A percentile compares a stretch with the other conserved stretches of the same genome.
phyloP scores from a whole-genome alignment of 1,140 invertebrate genomes.

The Drosophila elegans region DNA sequence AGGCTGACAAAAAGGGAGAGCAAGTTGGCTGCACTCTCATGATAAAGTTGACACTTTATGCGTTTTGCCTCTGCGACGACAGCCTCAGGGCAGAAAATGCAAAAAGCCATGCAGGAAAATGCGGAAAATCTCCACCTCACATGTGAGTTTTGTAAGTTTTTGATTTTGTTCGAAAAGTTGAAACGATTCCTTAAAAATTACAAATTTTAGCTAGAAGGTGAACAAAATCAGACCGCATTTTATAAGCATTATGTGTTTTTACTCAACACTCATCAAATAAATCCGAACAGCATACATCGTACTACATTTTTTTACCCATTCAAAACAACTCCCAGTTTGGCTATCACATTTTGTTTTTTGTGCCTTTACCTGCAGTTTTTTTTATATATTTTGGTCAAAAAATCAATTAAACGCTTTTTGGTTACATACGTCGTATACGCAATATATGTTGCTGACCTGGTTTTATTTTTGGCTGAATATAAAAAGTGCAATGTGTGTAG shows the following conservation, averaged over 20 bases:
- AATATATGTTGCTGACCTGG: slow-evolving; percentile 34
- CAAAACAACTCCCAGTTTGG: background rate
- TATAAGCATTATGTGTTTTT: background rate
- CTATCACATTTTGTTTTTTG: background rate
- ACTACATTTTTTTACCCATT: slow-evolving; percentile 1
- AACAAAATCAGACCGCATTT: slow-evolving; percentile 1
- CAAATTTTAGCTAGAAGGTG: background rate
- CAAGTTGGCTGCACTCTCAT: slow-evolving; percentile 52
- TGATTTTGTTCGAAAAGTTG: slow-evolving; percentile 33
- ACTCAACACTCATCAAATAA: slow-evolving; percentile 8
- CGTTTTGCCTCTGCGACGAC: slow-evolving; percentile 47
- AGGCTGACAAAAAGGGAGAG: slow-evolving; percentile 1
- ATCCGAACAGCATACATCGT: background rate
- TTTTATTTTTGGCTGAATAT: background rate
- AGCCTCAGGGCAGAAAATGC: slow-evolving; percentile 39
- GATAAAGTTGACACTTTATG: slow-evolving; percentile 69
- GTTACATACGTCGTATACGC: slow-evolving; percentile 31
- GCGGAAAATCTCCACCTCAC: slow-evolving; percentile 12
- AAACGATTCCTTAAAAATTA: slow-evolving; percentile 1
- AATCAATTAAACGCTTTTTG: slow-evolving; percentile 33
- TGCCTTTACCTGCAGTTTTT: background rate
- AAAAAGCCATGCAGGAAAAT: slow-evolving; percentile 26
- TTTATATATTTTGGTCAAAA: slow-evolving; percentile 4
- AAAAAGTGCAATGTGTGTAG: slow-evolving; percentile 13
- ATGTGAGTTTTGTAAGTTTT: slow-evolving; percentile 27